Conservation (phyloP, 2,797 vertebrate species). For the Sebastes oblongus region DNA sequence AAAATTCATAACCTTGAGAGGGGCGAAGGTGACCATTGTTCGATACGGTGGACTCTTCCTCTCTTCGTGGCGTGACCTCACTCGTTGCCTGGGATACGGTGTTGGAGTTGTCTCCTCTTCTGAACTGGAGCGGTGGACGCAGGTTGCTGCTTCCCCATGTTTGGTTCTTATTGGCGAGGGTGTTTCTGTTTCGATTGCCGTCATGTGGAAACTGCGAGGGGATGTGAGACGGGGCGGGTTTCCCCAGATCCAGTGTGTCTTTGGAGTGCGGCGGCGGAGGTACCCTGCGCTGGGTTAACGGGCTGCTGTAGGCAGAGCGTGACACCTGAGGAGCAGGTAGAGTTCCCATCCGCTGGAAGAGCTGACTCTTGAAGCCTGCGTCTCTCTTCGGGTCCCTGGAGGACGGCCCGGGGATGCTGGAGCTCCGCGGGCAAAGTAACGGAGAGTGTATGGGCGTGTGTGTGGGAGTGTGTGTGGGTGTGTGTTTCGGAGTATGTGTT, state of each 20-base stretch:
- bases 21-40: slow-evolving; percentile 64
- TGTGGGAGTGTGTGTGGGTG: slow-evolving; percentile 41
- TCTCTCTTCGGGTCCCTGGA: slow-evolving; percentile 64
- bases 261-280: slow-evolving; percentile 48
- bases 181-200: slow-evolving; percentile 62
- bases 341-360: slow-evolving; percentile 63
- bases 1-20: not conserved
- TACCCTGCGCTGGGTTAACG: slow-evolving; percentile 66
- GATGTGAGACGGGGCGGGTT: not conserved
- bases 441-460: slow-evolving; percentile 66
- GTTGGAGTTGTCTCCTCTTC: slow-evolving; percentile 61
- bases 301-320: slow-evolving; percentile 82
- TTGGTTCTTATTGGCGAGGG: slow-evolving; percentile 74
- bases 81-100: not conserved
- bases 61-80: not conserved
- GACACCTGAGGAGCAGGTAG: slow-evolving; percentile 60
- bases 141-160: slow-evolving; percentile 36
- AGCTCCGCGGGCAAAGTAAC: slow-evolving; percentile 46
- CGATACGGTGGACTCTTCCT: slow-evolving; percentile 16
- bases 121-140: slow-evolving; percentile 36
- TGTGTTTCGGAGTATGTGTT: slow-evolving; percentile 56
- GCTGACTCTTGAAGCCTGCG: slow-evolving; percentile 61
- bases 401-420: slow-evolving; percentile 43
- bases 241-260: slow-evolving; percentile 67
- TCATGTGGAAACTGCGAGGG: slow-evolving; percentile 48